A percentile compares a stretch with the other conserved stretches of the same genome.
phyloP scores from a whole-genome alignment of 2,113 vertebrate genomes.

The Glaucomys volans region DNA sequence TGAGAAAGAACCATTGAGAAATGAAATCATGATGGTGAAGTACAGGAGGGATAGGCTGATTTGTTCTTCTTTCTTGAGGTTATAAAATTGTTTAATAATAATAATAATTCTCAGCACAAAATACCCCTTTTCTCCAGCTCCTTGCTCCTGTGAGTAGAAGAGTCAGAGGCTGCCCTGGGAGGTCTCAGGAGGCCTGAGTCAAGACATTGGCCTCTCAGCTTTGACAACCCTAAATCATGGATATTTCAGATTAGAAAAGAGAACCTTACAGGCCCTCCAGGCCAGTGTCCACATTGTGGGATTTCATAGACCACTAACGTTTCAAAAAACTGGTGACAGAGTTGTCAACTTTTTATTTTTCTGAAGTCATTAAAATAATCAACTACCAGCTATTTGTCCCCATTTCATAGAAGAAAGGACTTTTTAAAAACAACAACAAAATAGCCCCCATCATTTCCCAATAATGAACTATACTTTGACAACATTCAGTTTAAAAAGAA shows the following conservation, averaged over 20 bases:
- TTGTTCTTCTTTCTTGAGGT: not conserved
- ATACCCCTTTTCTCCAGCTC: not conserved
- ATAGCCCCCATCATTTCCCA: not conserved
- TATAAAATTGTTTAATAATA: not conserved
- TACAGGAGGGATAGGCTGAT: not conserved
- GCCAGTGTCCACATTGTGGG: not conserved
- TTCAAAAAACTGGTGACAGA: not conserved
- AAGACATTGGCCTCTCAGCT: not conserved
- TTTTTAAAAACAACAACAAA: conserved; percentile 44
- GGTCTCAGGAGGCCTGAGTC: not conserved
- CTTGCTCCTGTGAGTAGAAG: not conserved
- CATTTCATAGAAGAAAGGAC: conserved; percentile 38
- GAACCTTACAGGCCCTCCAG: not conserved
- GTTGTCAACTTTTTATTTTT: conserved; percentile 52
- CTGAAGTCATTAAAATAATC: not conserved
- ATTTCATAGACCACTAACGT: conserved; percentile 40
- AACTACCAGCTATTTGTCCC: not conserved
- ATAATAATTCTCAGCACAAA: not conserved
- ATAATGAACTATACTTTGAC: not conserved
- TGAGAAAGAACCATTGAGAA: conserved; percentile 39
- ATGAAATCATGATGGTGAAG: not conserved
- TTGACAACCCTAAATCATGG: conserved; percentile 14
- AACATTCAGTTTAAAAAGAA: not conserved
- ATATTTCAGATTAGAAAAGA: conserved; percentile 45
- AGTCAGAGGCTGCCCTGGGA: not conserved